These are phyloP conservation scores for Anabas testudineus DNA, from an alignment of 2,797 vertebrate species.

Conservation along the genomic window DNA sequence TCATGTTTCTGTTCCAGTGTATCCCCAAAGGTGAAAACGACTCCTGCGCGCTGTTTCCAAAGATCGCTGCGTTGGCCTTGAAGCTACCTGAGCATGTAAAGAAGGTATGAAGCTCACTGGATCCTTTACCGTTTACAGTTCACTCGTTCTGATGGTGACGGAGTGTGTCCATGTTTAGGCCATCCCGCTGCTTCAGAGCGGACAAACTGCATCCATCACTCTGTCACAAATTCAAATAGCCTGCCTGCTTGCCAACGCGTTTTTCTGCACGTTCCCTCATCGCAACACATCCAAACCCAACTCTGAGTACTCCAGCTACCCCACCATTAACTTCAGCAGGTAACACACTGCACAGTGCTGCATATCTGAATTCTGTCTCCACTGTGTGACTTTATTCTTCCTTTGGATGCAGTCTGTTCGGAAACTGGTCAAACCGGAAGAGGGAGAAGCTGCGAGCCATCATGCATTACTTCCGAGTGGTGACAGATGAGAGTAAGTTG, in stretches of 20 bases:
- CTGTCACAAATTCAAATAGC: conserved; percentile 82
- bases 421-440: conserved; percentile 18
- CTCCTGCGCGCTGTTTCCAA: conserved; percentile 46
- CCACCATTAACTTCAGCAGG: conserved; percentile 85
- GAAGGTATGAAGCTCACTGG: conserved; percentile 58
- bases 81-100: conserved; percentile 41
- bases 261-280: conserved; percentile 85
- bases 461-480: conserved; percentile 78
- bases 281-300: conserved; percentile 56
- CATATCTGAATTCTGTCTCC: neutral
- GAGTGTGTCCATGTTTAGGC: conserved; percentile 48
- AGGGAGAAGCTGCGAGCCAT: conserved; percentile 79
- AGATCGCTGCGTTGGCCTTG: conserved; percentile 76
- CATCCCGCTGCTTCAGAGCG: conserved; percentile 74
- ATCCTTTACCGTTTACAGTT: neutral
- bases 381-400: neutral
- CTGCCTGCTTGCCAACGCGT: conserved; percentile 83
- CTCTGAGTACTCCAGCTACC: conserved; percentile 74
- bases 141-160: neutral
- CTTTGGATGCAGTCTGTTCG: conserved; percentile 72
- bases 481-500: conserved; percentile 62
- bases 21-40: conserved; percentile 9
- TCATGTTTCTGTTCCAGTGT: conserved; percentile 33
- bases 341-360: neutral
- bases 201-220: conserved; percentile 54